A percentile compares a stretch with the other conserved stretches of the same genome.
Evolutionary conservation across 1,140 invertebrate genomes (phyloP).

Genomic region (Hestina assimilis): DNA sequence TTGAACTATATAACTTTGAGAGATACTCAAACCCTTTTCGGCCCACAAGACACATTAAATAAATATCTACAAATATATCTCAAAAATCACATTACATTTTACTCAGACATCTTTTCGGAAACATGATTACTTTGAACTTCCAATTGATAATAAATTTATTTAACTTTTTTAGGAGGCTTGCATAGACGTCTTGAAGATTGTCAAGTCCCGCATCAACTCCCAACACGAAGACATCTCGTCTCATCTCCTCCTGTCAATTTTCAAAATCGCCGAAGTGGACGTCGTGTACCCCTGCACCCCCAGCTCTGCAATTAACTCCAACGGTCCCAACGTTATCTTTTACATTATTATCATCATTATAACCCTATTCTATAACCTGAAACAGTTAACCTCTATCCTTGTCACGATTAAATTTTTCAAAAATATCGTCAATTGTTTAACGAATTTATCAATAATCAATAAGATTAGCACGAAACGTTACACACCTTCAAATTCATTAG

Average conservation of each 20-base stretch:
- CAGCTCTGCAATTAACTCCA: slow-evolving; percentile 46
- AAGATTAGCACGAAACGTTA: slow-evolving; percentile 31
- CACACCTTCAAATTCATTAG: slow-evolving; percentile 35
- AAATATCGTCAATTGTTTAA: slow-evolving; percentile 59
- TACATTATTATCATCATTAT: slow-evolving; percentile 55
- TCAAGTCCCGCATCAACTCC: slow-evolving; percentile 90
- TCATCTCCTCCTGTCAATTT: slow-evolving; percentile 91
- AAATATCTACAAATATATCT: too few species aligned
- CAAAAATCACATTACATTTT: too few species aligned
- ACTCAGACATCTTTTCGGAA: too few species aligned
- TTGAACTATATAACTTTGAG: too few species aligned
- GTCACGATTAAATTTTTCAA: slow-evolving; percentile 23
- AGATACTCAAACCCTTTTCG: too few species aligned
- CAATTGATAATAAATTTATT: too few species aligned
- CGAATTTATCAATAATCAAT: slow-evolving; percentile 57
- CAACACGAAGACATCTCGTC: slow-evolving; percentile 90
- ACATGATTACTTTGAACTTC: too few species aligned
- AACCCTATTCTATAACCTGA: slow-evolving; percentile 49
- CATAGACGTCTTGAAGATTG: slow-evolving; percentile 86
- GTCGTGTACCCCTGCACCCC: slow-evolving; percentile 80
- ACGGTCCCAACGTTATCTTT: slow-evolving; percentile 40
- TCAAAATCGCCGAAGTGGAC: slow-evolving; percentile 95
- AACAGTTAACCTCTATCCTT: slow-evolving; percentile 28
- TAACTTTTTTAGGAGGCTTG: slow-evolving; percentile 91
- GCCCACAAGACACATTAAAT: too few species aligned